Base-by-base conservation (phyloP, 2,888 invertebrate genomes). In the Aporophyla nigra region DNA sequence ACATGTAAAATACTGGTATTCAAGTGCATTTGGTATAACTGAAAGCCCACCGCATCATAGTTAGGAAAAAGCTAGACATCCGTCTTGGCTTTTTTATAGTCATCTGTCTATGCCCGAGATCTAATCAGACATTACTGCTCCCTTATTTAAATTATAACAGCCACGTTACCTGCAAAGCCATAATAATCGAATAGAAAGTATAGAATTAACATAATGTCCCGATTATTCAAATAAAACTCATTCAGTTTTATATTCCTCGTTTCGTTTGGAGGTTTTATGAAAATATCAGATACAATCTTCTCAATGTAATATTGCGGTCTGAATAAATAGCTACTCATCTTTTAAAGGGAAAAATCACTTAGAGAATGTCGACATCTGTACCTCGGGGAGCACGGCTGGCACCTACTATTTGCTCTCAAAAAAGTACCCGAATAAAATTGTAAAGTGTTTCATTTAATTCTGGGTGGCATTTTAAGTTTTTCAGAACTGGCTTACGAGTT, bases 321-420 rank as follows among this genome's bases (percentile, higher is more conserved):
- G 67, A 83, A 86, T 86, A 89, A 90, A 90, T 87, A 87, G 87
- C 78, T 69, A 74, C 74, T 86, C 85, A 87, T 85, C 75, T 87
- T 86, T 86, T 86, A 82, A 87, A 90, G 85, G 80, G 79, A 76
- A 84, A 81, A 76, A 76, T 83, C 87, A 85, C 90, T 88, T 85
- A 84, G 71, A 84, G 73, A 82, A 83, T 85, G 88, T 87, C 88
- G 86, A 86, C 90, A 90, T 84, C 83, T 89, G 90, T 65, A 86
- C 65, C 80, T 66, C 67, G 24, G 61, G 75, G 66, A 53, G 14
- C 6, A 14, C 3, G 9, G 33, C 3, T 10, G 10, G 51, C 46
- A 16, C 59, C 51, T 78, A 75, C 82, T 75, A 62, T 62, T 49
- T 75, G 33, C 51, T 14, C 43, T 43, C 21, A 61, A 66, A 72